A percentile compares a stretch with the other conserved stretches of the same genome.
These are phyloP conservation scores for Mobula birostris DNA, from an alignment of 2,113 vertebrate genomes.

Conservation along the genomic window DNA sequence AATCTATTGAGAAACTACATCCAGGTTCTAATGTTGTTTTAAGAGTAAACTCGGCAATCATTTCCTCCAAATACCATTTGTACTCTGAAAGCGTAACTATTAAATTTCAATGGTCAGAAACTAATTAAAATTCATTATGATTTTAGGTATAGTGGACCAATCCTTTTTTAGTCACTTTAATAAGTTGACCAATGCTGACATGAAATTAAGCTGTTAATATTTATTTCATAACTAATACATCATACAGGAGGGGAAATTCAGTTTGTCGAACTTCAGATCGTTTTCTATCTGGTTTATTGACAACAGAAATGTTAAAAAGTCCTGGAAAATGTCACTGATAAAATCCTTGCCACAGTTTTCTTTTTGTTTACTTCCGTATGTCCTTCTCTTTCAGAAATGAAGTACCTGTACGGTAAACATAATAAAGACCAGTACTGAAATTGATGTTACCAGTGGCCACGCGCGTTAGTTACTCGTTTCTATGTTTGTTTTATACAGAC, in stretches of 20 bases:
- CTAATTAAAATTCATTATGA: background rate
- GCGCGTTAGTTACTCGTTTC: background rate
- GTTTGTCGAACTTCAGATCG: background rate
- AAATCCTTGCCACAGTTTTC: background rate
- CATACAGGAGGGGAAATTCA: background rate
- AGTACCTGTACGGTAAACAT: background rate
- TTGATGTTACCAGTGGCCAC: background rate
- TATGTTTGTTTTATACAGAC: background rate
- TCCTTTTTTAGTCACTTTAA: background rate
- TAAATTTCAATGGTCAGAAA: background rate
- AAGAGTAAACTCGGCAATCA: too few species aligned
- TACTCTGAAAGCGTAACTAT: background rate
- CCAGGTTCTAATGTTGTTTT: background rate
- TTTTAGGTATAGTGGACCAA: background rate
- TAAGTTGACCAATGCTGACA: background rate
- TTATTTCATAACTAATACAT: background rate
- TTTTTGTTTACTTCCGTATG: background rate
- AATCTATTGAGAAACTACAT: background rate
- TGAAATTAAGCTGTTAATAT: background rate
- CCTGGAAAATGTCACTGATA: background rate
- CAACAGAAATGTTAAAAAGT: background rate
- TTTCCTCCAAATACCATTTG: background rate
- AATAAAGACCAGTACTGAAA: background rate
- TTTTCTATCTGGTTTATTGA: background rate
- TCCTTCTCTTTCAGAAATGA: background rate